Evolutionary conservation across 2,113 vertebrate genomes (phyloP).

Genomic region (Aspiorhynchus laticeps): DNA sequence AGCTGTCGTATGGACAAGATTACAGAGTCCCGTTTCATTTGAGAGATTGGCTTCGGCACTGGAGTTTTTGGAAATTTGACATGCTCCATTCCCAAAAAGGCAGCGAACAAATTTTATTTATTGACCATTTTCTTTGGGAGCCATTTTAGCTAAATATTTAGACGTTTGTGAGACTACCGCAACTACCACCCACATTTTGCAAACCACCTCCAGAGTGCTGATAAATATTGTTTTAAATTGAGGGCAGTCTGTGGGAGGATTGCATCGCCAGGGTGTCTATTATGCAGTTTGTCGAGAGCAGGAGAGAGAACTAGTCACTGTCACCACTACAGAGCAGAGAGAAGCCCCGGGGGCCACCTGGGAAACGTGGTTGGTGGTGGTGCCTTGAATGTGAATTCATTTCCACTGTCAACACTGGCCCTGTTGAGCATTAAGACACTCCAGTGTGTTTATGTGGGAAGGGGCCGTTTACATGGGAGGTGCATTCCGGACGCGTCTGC

Average conservation of each 20-base stretch:
- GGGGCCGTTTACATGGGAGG: constrained; percentile 9
- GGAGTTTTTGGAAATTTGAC: constrained; percentile 3
- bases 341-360: constrained; percentile 44
- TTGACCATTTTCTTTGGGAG: not conserved
- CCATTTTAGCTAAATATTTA: not conserved
- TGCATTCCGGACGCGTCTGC: constrained; percentile 9
- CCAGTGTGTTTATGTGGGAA: not conserved
- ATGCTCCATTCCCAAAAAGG: not conserved
- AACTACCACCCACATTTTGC: constrained; percentile 47
- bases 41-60: not conserved
- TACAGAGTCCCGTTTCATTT: constrained; percentile 7
- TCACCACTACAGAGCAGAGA: constrained; percentile 36
- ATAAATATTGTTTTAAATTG: constrained; percentile 38
- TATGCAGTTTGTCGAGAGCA: constrained; percentile 26
- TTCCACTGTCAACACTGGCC: not conserved
- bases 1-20: not conserved
- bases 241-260: constrained; percentile 48
- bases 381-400: constrained; percentile 14
- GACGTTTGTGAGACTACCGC: not conserved
- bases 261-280: constrained; percentile 44
- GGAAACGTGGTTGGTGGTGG: constrained; percentile 29
- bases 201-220: constrained; percentile 32
- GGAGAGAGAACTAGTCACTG: constrained; percentile 5
- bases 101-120: not conserved
- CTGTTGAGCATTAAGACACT: constrained; percentile 25